phyloP scores from a whole-genome alignment of 2,888 invertebrate species.

The Zygothrica quintamaculata region DNA sequence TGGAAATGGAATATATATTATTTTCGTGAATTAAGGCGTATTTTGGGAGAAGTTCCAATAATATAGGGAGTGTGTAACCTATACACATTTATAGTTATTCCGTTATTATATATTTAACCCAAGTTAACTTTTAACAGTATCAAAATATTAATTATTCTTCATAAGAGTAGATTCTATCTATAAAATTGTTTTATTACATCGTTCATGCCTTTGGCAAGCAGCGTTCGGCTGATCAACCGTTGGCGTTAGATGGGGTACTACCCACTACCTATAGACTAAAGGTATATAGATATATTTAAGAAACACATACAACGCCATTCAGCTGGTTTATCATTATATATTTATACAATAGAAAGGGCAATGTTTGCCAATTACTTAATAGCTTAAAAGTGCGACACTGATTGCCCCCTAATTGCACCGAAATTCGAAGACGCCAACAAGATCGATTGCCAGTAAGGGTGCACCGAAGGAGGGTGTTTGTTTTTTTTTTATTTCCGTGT shows the following conservation, averaged over 20 bases:
- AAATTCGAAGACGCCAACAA: conserved; percentile 24
- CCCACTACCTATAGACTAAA: conserved; percentile 31
- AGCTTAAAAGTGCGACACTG: conserved; percentile 63
- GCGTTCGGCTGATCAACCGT: conserved; percentile 59
- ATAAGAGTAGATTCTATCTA: too few relatives aligned
- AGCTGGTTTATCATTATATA: conserved; percentile 62
- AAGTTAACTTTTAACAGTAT: too few relatives aligned
- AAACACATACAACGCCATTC: not conserved
- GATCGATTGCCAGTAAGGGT: conserved; percentile 48
- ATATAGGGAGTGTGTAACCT: too few relatives aligned
- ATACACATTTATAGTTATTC: too few relatives aligned
- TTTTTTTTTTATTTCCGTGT: conserved; percentile 38
- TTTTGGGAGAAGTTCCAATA: too few relatives aligned
- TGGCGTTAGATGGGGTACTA: conserved; percentile 62
- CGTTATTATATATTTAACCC: too few relatives aligned
- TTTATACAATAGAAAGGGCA: conserved; percentile 44
- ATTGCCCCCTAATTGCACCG: conserved; percentile 34
- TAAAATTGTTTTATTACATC: too few relatives aligned
- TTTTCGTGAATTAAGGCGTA: too few relatives aligned
- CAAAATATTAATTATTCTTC: too few relatives aligned
- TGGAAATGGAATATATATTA: too few relatives aligned
- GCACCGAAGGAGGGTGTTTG: conserved; percentile 36
- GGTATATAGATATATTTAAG: conserved; percentile 11
- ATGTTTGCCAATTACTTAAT: conserved; percentile 72
- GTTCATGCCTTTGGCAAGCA: conserved; percentile 70